Evolutionary conservation across 2,113 vertebrate species (phyloP), one percentile per base, ranked within the genome.

Genomic region (Pangasianodon gigas): DNA sequence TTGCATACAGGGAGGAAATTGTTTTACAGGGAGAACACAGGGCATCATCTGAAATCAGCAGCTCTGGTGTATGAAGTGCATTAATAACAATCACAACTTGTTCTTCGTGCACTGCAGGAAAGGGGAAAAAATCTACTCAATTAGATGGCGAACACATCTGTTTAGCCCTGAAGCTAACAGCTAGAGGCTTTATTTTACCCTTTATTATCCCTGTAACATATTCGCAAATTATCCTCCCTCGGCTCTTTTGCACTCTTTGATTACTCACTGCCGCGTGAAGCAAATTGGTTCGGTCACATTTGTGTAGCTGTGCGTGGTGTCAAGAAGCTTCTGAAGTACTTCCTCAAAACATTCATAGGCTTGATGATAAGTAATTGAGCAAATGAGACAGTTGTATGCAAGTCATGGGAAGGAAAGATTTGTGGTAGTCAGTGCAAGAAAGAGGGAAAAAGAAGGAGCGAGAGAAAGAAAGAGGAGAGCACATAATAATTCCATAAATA

Each of bases 401-500:
- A 26, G 21, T 26, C 21, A 1, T 77, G 21, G 1, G 10, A 52
- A n/a, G 26, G 46, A 80, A 71, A 46, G 62, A 14, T 81, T 81
- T 65, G 80, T 69, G 58, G 79, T 19, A 71, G 41, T 18, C 65
- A 21, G 6, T 19, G 54, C n/a, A 37, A 32, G 52, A 83, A 58
- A 16, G 82, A n/a, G 21, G 16, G 14, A 65, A 32, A 84, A 2
- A 32, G 44, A 65, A 44, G 52, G 16, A 32, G 5, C 37, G 46
- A 86, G 7, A 69, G 29, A 52, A 14, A 41, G 52, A 37, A 10
- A 26, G 84, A 58, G 14, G 65, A 52, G 92, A 94, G 93, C 91
- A 93, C 84, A 93, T 92, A 93, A 32, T 82, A 82, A 82, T 54
- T 56, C 51, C 29, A 82, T 96, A 93, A 94, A 96, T 96, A 94